phyloP scores from a whole-genome alignment of 2,113 vertebrate species.

The Psittacus erithacus region DNA sequence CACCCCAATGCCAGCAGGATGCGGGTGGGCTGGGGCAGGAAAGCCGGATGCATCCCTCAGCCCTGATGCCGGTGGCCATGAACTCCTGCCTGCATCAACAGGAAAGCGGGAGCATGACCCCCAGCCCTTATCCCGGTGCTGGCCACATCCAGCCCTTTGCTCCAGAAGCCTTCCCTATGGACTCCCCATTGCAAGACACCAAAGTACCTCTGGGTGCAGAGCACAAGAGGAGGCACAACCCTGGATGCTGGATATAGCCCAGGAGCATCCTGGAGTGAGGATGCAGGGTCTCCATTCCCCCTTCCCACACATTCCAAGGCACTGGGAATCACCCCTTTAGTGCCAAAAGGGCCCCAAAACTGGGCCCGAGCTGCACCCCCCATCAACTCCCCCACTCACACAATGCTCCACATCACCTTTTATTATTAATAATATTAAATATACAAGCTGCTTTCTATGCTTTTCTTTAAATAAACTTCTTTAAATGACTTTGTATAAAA shows the following conservation, averaged over 20 bases:
- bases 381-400: not conserved
- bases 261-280: not conserved
- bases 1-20: accelerated
- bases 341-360: not conserved
- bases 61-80: not conserved
- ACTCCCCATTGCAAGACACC: not conserved
- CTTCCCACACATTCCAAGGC: not conserved
- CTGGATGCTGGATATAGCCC: too few species aligned
- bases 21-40: not conserved
- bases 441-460: conserved; percentile 70
- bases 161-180: not conserved
- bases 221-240: not conserved
- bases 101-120: not conserved
- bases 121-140: not conserved
- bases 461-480: conserved; percentile 79
- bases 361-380: not conserved
- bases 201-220: not conserved
- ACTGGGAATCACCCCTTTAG: not conserved
- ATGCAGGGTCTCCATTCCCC: not conserved
- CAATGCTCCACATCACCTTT: not conserved
- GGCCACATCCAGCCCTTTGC: not conserved
- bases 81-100: not conserved
- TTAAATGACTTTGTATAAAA: conserved; percentile 82
- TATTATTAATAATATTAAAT: conserved; percentile 80
- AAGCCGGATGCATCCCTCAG: not conserved